Evolutionary conservation across 2,888 invertebrate species (phyloP).

Genomic region (Sialis lutaria): DNA sequence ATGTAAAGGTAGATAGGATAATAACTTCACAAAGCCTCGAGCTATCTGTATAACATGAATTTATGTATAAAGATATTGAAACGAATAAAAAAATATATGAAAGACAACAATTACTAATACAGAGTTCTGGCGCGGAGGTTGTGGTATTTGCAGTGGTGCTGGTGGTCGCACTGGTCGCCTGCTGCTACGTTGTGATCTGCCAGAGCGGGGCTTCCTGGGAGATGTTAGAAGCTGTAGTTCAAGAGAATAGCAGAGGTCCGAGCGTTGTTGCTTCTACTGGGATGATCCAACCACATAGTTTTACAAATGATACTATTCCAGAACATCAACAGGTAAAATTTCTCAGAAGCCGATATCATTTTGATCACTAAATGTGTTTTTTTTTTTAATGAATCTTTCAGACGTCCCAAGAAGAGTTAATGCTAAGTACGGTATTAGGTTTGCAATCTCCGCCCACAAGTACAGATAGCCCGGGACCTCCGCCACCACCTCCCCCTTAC

Average conservation of each 20-base stretch:
- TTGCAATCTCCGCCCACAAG: no score
- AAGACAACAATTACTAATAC: not conserved
- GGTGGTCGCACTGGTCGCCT: conserved; percentile 9
- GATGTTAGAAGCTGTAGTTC: conserved; percentile 18
- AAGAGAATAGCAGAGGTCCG: conserved; percentile 36
- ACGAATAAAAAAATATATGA: no score
- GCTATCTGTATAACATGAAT: no score
- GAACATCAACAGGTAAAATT: not conserved
- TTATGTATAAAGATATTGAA: no score
- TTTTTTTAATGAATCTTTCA: not conserved
- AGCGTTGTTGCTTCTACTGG: conserved; percentile 8
- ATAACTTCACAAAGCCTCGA: no score
- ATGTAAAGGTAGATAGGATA: no score
- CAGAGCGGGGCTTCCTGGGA: not conserved
- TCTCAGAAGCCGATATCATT: not conserved
- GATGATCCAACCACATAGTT: not conserved
- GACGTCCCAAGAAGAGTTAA: no score
- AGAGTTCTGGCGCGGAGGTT: conserved; percentile 37
- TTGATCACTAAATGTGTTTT: not conserved
- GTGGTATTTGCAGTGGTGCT: conserved; percentile 31
- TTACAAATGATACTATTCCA: not conserved
- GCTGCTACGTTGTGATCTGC: not conserved
- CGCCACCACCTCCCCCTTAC: conserved; percentile 57
- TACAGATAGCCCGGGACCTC: no score
- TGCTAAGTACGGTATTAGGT: no score